phyloP scores from a whole-genome alignment of 2,113 vertebrate genomes.

The Anarhynchus alexandrinus region DNA sequence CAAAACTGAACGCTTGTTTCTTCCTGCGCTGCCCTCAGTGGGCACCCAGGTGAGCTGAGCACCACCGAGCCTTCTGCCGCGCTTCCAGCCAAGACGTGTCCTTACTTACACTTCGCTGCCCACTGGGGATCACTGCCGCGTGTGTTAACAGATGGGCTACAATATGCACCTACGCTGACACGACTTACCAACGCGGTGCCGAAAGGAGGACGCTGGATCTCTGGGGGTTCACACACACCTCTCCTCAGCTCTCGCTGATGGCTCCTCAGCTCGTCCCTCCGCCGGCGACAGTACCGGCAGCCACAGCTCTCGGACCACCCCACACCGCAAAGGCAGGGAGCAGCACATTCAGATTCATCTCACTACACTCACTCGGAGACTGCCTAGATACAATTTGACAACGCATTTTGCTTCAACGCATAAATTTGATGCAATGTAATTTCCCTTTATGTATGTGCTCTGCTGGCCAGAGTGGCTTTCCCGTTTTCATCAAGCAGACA shows the following conservation, averaged over 20 bases:
- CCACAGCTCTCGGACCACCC: background rate
- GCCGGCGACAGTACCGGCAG: background rate
- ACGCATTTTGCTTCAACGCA: background rate
- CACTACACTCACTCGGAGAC: background rate
- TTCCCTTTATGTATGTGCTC: background rate
- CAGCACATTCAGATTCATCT: background rate
- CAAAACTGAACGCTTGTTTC: background rate
- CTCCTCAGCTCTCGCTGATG: rapidly evolving
- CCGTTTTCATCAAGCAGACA: background rate
- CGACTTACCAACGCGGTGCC: rapidly evolving
- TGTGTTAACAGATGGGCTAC: background rate
- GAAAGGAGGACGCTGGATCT: background rate
- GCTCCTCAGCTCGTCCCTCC: background rate
- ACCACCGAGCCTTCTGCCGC: background rate
- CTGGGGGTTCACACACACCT: background rate
- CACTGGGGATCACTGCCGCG: rapidly evolving
- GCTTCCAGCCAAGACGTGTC: rapidly evolving
- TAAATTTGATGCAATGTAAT: background rate
- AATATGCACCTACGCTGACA: rapidly evolving
- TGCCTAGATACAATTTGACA: background rate
- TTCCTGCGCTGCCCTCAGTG: rapidly evolving
- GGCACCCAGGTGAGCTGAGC: rapidly evolving
- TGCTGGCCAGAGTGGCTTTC: background rate
- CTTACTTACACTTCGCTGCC: rapidly evolving
- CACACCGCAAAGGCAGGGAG: background rate